Base-by-base conservation (phyloP, 2,888 invertebrate species). In the Alsophila aescularia region DNA sequence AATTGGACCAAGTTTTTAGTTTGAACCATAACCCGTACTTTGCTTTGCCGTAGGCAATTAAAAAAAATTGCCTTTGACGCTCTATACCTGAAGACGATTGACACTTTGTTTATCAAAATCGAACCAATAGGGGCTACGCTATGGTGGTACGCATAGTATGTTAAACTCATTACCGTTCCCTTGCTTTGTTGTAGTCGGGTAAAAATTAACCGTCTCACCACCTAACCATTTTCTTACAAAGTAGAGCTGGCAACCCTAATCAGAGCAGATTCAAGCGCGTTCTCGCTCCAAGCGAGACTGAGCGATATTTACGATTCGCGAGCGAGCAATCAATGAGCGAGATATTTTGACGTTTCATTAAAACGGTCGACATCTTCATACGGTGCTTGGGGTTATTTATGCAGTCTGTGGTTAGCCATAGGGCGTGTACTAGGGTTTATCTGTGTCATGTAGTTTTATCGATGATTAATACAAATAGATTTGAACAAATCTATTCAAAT, bases 341-440 rank as follows among this genome's bases (percentile, higher is more conserved):
- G 79, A 77, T 86, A 78, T 85, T 87, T 87, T 88, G 87, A 90
- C 89, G 79, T 88, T 88, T 83, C 90, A 90, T 90, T 90, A 88
- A 77, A 81, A 56, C 73, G 66, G 64, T 77, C 75, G 90, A 90
- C 89, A 85, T 87, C 90, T 90, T 90, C 90, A 90, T 90, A 87
- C 79, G 77, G 76, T 66, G 79, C 77, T 69, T 60, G 62, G 60
- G 71, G 79, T 84, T 87, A 85, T 90, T 89, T 90, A 89, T 87
- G 81, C 64, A 59, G 76, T 81, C 77, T 79, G 81, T 82, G 83
- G 35, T 32, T 50, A 32, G 21, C 86, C 87, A 73, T 58, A 63
- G 69, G 83, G 85, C 69, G 64, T 55, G 39, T 43, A 35, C 35
- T 59, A 54, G 52, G 37, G 62, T 42, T 45, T 43, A 45, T 36